These are phyloP conservation scores for Phymastichus coffea DNA, from an alignment of 1,140 invertebrate species.

Conservation along the genomic window DNA sequence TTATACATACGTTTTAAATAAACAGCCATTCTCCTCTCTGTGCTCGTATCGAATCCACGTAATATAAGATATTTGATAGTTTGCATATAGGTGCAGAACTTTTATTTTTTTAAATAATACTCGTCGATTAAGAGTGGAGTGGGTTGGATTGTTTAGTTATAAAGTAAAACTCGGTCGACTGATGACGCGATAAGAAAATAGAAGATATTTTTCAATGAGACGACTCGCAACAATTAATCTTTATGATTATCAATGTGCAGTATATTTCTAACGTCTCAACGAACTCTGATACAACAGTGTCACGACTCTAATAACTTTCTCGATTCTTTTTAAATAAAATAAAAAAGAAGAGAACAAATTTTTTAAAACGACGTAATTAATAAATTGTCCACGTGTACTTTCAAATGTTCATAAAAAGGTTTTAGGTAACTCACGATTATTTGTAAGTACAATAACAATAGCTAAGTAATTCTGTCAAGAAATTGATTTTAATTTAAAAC, in stretches of 20 bases:
- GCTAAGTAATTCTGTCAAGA: too few species aligned
- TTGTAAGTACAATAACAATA: too few species aligned
- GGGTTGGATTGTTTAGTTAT: background rate
- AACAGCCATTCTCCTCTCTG: constrained; percentile 48
- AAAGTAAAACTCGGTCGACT: background rate
- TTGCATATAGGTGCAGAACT: background rate
- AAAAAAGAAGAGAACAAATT: too few species aligned
- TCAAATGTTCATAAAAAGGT: too few species aligned
- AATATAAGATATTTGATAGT: constrained; percentile 5
- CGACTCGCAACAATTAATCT: background rate
- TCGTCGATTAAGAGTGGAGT: background rate
- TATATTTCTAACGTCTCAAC: constrained; percentile 15
- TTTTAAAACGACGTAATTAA: too few species aligned
- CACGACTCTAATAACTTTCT: too few species aligned
- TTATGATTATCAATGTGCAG: background rate
- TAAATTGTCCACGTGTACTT: too few species aligned
- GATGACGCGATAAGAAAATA: background rate
- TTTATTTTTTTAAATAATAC: constrained; percentile 10
- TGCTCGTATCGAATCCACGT: constrained; percentile 16
- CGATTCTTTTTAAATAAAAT: too few species aligned
- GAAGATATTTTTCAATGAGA: background rate
- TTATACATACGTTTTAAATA: constrained; percentile 12
- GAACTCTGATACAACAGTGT: too few species aligned
- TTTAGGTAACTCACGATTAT: too few species aligned
- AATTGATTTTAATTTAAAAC: too few species aligned